Conservation (phyloP, 2,888 invertebrate genomes). For the Lysandra bellargus region DNA sequence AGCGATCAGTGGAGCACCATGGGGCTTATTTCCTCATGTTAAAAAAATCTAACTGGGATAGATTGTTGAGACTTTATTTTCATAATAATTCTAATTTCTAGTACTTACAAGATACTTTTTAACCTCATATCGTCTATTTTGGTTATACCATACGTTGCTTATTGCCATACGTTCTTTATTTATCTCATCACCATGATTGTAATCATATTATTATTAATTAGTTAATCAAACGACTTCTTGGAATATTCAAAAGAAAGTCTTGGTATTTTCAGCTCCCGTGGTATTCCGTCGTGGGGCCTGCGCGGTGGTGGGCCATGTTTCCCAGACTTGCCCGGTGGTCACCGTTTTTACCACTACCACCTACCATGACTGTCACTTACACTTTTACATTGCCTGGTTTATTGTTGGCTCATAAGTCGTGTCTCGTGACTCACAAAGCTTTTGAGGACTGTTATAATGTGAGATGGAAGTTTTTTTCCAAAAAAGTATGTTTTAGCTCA, state of each 20-base stretch:
- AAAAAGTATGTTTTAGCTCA: too few relatives aligned
- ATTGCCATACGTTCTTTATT: too few relatives aligned
- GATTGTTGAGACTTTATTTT: too few relatives aligned
- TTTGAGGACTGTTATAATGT: neutral
- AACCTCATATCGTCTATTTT: too few relatives aligned
- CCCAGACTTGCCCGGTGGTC: conserved; percentile 14
- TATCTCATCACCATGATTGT: neutral
- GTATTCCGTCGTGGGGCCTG: neutral
- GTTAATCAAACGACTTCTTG: neutral
- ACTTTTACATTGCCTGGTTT: neutral
- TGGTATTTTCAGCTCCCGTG: conserved; percentile 5
- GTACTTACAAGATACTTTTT: too few relatives aligned
- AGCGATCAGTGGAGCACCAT: too few relatives aligned
- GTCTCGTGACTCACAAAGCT: neutral
- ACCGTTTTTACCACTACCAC: conserved; percentile 20
- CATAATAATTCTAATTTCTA: too few relatives aligned
- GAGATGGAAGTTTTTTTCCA: too few relatives aligned
- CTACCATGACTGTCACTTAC: conserved; percentile 25
- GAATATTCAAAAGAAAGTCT: neutral
- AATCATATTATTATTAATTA: neutral
- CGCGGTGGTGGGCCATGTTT: neutral
- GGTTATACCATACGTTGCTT: too few relatives aligned
- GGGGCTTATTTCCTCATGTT: too few relatives aligned
- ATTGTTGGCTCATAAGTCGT: neutral
- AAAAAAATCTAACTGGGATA: too few relatives aligned